Evolutionary conservation across 2,797 vertebrate genomes (phyloP).

Genomic region (Psittacula derbiana): DNA sequence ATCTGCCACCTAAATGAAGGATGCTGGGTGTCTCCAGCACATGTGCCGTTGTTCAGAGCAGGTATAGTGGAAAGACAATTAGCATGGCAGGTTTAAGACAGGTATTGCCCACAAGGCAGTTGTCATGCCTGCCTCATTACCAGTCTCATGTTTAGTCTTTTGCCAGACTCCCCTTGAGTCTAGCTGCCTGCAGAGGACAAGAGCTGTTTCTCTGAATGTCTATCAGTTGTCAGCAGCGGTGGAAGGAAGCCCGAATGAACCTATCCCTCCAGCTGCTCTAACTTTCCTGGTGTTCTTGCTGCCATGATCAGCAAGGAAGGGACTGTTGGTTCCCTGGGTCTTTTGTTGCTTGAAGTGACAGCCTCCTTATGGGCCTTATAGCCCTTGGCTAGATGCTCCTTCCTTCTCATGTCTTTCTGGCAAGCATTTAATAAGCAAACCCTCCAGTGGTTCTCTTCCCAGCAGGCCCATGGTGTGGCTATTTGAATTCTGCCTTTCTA

Average conservation of each 20-base stretch:
- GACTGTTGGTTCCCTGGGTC: not conserved
- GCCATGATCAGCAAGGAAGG: not conserved
- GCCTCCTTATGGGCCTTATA: not conserved
- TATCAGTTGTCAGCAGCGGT: accelerated
- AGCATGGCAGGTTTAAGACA: not conserved
- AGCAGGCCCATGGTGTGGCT: not conserved
- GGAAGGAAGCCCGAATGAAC: not conserved
- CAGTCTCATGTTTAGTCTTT: not conserved
- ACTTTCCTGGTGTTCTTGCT: not conserved
- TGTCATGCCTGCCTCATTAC: not conserved
- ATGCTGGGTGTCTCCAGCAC: not conserved
- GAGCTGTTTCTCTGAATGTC: not conserved
- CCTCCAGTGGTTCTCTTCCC: not conserved
- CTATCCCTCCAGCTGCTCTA: not conserved
- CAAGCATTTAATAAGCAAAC: not conserved
- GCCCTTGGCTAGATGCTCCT: not conserved
- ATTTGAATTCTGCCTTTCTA: not conserved
- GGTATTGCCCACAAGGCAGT: not conserved
- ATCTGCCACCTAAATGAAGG: not conserved
- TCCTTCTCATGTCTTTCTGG: not conserved
- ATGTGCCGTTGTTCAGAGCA: not conserved
- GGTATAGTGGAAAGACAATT: not conserved
- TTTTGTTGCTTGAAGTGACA: not conserved
- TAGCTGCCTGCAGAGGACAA: not conserved
- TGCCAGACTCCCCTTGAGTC: not conserved